phyloP scores from a whole-genome alignment of 2,888 invertebrate species.

The Megalurothrips usitatus region DNA sequence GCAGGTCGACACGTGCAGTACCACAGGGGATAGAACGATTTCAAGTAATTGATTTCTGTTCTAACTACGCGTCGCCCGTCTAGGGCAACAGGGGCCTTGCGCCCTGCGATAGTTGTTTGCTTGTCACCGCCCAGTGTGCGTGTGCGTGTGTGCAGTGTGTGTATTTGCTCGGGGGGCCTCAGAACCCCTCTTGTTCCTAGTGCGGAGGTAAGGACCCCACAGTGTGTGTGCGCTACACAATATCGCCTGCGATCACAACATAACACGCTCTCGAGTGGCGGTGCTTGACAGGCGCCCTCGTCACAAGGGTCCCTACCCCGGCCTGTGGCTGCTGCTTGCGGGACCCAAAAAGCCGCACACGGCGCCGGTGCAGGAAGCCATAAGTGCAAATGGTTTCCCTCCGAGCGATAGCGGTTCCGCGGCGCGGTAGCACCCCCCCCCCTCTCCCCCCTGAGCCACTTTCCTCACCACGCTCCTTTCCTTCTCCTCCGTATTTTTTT shows the following conservation, averaged over 20 bases:
- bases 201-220: too few species aligned
- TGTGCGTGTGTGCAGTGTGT: not conserved
- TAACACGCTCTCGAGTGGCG: not conserved
- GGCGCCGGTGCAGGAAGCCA: slow-evolving; percentile 1
- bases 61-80: not conserved
- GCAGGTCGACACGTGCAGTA: too few species aligned
- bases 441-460: not conserved
- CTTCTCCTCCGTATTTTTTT: too few species aligned
- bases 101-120: not conserved
- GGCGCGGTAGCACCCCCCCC: not conserved
- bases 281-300: not conserved
- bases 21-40: too few species aligned
- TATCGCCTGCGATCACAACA: not conserved
- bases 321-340: too few species aligned
- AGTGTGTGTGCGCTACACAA: not conserved
- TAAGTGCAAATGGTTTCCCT: slow-evolving; percentile 5
- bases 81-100: not conserved
- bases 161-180: not conserved
- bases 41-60: too few species aligned
- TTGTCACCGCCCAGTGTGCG: not conserved
- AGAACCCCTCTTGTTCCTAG: too few species aligned
- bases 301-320: not conserved
- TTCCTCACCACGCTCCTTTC: too few species aligned
- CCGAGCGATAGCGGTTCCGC: not conserved
- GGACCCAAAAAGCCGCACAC: not conserved